Evolutionary conservation across 2,113 vertebrate species (phyloP).

Genomic region (Panurus biarmicus): DNA sequence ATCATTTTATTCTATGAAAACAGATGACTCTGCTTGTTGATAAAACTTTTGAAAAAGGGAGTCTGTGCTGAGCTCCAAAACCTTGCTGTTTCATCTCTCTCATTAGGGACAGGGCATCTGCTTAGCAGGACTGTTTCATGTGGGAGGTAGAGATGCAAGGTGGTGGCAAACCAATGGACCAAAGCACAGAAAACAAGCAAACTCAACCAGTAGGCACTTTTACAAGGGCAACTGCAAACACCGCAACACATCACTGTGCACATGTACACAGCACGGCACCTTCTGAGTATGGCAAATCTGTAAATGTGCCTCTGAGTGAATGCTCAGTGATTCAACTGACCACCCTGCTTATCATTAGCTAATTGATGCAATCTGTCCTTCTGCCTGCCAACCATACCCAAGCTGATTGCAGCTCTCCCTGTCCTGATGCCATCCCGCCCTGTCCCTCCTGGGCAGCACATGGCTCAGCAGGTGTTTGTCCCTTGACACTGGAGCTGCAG

Average conservation of each 20-base stretch:
- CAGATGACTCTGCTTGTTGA: not conserved
- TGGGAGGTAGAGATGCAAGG: not conserved
- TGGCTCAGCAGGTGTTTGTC: not conserved
- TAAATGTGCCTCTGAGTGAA: not conserved
- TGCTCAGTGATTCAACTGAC: not conserved
- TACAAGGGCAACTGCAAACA: not conserved
- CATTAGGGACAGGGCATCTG: not conserved
- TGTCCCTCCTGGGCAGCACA: not conserved
- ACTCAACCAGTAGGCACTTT: not conserved
- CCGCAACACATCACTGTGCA: rapidly evolving
- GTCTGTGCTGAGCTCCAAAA: not conserved
- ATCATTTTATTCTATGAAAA: not conserved
- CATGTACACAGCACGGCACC: rapidly evolving
- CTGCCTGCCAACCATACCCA: not conserved
- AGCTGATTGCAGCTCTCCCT: not conserved
- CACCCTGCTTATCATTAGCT: not conserved
- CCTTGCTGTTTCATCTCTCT: not conserved
- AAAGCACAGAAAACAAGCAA: not conserved
- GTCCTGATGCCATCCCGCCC: not conserved
- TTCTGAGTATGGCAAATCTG: not conserved
- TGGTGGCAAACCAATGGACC: not conserved
- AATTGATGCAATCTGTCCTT: not conserved
- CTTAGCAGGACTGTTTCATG: not conserved
- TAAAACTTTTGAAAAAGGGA: not conserved
- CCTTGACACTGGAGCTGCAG: not conserved